A percentile compares a stretch with the other conserved stretches of the same genome.
Evolutionary conservation across 2,113 vertebrate genomes (phyloP).

Genomic region (Notechis scutatus): DNA sequence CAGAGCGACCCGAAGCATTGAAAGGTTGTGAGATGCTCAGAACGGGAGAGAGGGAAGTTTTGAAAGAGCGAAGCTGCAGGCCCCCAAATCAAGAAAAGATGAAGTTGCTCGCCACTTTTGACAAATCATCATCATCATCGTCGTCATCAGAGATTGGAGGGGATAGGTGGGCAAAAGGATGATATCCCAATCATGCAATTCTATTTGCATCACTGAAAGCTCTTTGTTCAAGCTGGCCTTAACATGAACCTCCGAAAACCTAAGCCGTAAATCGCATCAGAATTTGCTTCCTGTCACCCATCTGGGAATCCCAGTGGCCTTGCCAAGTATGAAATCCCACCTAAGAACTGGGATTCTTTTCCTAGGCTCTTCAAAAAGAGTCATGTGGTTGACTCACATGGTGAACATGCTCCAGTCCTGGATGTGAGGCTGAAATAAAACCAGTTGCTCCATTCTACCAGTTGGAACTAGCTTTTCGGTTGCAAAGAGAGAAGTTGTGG

Average conservation of each 20-base stretch:
- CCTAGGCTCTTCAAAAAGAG: too few relatives aligned
- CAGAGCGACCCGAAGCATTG: not conserved
- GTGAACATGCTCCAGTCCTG: not conserved
- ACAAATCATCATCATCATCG: too few relatives aligned
- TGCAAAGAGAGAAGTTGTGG: not conserved
- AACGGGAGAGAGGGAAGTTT: not conserved
- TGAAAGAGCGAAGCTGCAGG: not conserved
- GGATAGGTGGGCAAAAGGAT: not conserved
- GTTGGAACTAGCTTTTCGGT: not conserved
- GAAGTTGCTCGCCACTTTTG: not conserved
- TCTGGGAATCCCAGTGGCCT: not conserved
- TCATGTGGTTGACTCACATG: not conserved
- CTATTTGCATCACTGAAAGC: not conserved
- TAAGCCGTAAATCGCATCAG: not conserved
- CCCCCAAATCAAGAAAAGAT: not conserved
- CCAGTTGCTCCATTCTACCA: not conserved
- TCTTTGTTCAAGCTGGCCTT: not conserved
- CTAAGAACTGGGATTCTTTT: not conserved
- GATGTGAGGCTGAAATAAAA: not conserved
- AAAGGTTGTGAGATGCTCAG: not conserved
- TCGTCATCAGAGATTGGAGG: not conserved
- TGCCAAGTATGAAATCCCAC: not conserved
- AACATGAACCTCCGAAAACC: not conserved
- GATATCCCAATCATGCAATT: not conserved
- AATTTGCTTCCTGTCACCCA: not conserved